These are phyloP conservation scores for Dynastes hyllus DNA, from an alignment of 2,888 invertebrate genomes.

Conservation along the genomic window DNA sequence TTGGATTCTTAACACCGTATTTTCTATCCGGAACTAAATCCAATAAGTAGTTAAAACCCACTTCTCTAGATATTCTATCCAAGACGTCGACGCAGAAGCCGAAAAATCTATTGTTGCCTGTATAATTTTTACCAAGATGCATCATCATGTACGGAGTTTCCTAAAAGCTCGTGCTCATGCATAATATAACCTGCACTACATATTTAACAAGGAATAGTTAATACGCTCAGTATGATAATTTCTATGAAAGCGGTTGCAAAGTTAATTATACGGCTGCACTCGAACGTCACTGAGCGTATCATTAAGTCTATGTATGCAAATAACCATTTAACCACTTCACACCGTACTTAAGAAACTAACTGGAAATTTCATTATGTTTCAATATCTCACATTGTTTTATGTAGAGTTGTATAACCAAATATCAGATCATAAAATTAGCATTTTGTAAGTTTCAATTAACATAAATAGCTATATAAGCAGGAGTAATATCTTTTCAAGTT, in stretches of 20 bases:
- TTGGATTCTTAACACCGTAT: conserved; percentile 78
- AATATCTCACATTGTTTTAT: background rate
- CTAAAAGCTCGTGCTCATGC: conserved; percentile 68
- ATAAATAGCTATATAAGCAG: too few species aligned
- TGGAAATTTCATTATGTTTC: background rate
- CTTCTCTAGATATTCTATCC: conserved; percentile 78
- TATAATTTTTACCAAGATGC: conserved; percentile 80
- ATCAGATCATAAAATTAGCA: too few species aligned
- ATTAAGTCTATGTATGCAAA: background rate
- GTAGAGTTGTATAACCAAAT: background rate
- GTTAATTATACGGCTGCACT: background rate
- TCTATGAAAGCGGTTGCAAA: background rate
- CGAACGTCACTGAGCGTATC: background rate
- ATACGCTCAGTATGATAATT: background rate
- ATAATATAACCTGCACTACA: conserved; percentile 24
- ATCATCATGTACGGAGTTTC: conserved; percentile 85
- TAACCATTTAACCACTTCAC: conserved; percentile 9
- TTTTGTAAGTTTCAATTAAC: too few species aligned
- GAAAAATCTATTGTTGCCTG: conserved; percentile 83
- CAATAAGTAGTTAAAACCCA: conserved; percentile 82
- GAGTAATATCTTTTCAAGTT: too few species aligned
- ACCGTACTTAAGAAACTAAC: background rate
- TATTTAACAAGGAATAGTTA: conserved; percentile 44
- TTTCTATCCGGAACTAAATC: conserved; percentile 82
- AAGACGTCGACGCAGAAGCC: conserved; percentile 87